phyloP scores from a whole-genome alignment of 2,797 vertebrate genomes.

The Danio kyathit region DNA sequence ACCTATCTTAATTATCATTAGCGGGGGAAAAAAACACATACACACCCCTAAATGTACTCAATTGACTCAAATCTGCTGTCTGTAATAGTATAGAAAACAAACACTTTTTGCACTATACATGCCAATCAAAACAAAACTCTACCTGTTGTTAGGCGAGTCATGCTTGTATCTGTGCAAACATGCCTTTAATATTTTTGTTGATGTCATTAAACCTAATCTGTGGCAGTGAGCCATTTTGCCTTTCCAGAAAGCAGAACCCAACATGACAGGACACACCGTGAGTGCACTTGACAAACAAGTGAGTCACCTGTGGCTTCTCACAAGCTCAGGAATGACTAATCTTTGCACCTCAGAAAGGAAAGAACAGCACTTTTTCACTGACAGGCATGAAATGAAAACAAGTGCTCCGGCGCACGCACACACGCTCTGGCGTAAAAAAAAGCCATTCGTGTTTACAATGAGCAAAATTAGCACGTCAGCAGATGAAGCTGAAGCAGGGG shows the following conservation, averaged over 20 bases:
- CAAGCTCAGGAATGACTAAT: conserved; percentile 78
- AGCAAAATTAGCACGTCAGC: background rate
- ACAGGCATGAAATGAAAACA: conserved; percentile 59
- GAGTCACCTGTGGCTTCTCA: conserved; percentile 81
- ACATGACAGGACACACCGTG: conserved; percentile 59
- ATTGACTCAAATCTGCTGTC: no score
- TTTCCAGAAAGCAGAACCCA: conserved; percentile 59
- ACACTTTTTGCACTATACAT: conserved; percentile 2
- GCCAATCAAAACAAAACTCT: conserved; percentile 25
- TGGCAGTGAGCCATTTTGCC: conserved; percentile 55
- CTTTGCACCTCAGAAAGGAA: conserved; percentile 64
- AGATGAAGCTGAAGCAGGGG: conserved; percentile 1
- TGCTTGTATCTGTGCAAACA: conserved; percentile 50
- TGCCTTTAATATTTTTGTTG: conserved; percentile 47
- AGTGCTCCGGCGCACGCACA: conserved; percentile 13
- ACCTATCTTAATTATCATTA: no score
- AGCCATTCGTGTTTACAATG: conserved; percentile 2
- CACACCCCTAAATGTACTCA: no score
- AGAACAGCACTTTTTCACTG: conserved; percentile 62
- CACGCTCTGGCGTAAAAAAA: conserved; percentile 23
- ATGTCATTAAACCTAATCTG: conserved; percentile 55
- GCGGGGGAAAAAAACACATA: no score
- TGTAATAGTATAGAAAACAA: background rate
- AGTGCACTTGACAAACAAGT: conserved; percentile 77
- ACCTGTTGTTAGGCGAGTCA: conserved; percentile 23